Conservation (phyloP, 2,888 invertebrate genomes). For the Ypsolopha sequella region DNA sequence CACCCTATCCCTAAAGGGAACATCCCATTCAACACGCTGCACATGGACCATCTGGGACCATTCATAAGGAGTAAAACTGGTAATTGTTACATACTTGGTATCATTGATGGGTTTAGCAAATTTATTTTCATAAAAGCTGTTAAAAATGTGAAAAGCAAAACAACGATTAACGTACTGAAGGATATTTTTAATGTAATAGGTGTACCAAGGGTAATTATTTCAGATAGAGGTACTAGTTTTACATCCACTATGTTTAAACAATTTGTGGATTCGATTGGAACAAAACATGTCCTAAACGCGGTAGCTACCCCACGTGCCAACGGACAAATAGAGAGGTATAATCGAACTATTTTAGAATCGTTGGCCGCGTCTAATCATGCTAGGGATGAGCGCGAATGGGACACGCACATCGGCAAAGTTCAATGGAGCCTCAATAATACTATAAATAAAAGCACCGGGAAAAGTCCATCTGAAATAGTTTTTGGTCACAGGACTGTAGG, state of each 20-base stretch:
- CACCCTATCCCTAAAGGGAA: slow-evolving; percentile 9
- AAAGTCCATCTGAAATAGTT: not conserved
- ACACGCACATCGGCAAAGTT: not conserved
- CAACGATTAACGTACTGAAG: slow-evolving; percentile 6
- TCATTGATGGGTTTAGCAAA: slow-evolving; percentile 12
- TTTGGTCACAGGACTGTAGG: not conserved
- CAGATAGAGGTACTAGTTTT: slow-evolving; percentile 8
- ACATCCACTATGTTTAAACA: slow-evolving; percentile 3
- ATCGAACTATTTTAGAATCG: not conserved
- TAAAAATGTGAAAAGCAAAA: slow-evolving; percentile 6
- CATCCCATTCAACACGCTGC: slow-evolving; percentile 6
- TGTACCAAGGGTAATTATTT: slow-evolving; percentile 7
- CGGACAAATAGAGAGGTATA: slow-evolving; percentile 1
- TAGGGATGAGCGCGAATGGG: not conserved
- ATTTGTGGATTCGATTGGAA: slow-evolving; percentile 1
- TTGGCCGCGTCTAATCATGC: not conserved
- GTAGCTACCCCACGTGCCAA: not conserved
- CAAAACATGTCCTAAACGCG: not conserved
- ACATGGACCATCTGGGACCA: slow-evolving; percentile 11
- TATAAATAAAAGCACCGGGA: not conserved
- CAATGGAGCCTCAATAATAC: not conserved
- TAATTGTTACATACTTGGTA: slow-evolving; percentile 12
- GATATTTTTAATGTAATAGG: slow-evolving; percentile 4
- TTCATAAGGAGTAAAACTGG: slow-evolving; percentile 11
- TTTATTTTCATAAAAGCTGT: slow-evolving; percentile 8